Evolutionary conservation across 2,113 vertebrate genomes (phyloP), one percentile per base, ranked within the genome.

Genomic region (Lagopus leucura): DNA sequence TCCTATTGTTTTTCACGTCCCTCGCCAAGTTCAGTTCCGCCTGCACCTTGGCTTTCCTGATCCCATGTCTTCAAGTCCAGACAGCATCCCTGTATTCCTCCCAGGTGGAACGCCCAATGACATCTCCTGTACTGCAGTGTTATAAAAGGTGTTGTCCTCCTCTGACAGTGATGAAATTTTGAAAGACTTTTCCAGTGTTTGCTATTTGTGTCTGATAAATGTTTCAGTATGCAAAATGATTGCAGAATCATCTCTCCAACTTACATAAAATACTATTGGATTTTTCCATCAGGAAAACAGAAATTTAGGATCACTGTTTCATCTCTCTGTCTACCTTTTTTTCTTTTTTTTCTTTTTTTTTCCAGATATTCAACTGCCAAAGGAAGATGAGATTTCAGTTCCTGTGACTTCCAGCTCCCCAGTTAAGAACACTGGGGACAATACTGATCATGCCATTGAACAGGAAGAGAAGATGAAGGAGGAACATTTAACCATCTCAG

Each of bases 401-500:
- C 97, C 98, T 36, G 77, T 97, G 88, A 91, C 80, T 89, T 96
- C 97, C 74, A 92, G 92, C 78, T 98, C 97, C 24, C 97, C 97
- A 16, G 70, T 93, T 67, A 98, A 97, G 80, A 96, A 97, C 76
- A 61, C 61, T 74, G 97, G 77, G 30, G 97, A 98, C 32, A 97
- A 97, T 38, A 92, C 96, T 72, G 97, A 97, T 60, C 70, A 94
- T 74, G 87, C 66, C 16, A 65, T 88, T 34, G 97, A 98, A 78
- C 97, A 98, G 25, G 97, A 98, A 73, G 98, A 98, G 50, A 97
- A 97, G 72, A 95, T 98, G 7, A 97, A 95, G 90, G 97, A 98
- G 13, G 98, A 98, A 8, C 97, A 98, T 21, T 97, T 99, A 91
- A 99, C 98, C 54, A 99, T 99, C 84, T 99, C 99, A 42, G 99